phyloP scores from a whole-genome alignment of 30 jellyfish, hydroid and myxozoan species.

The Hydractinia echinata region DNA sequence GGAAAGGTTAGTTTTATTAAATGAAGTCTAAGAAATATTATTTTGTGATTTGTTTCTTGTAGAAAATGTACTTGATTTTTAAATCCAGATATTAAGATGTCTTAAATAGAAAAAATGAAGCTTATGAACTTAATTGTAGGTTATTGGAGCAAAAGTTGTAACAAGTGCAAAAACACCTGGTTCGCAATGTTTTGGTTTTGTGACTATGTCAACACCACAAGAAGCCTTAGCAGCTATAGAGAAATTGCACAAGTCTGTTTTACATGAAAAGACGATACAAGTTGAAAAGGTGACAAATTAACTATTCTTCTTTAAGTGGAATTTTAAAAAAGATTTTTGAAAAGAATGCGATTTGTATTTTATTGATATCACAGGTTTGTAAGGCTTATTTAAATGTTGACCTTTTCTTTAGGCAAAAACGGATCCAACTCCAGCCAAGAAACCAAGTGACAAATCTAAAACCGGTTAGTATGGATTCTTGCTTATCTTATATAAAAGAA shows the following conservation, averaged over 20 bases:
- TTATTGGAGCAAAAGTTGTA: constrained; percentile 96
- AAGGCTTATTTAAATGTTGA: not conserved
- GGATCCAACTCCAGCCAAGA: constrained; percentile 91
- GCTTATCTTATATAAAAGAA: too few relatives aligned
- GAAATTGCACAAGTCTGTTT: constrained; percentile 60
- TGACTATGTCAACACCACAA: constrained; percentile 75
- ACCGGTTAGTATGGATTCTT: constrained; percentile 34
- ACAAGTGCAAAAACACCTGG: constrained; percentile 99
- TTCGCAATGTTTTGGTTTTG: constrained; percentile 93
- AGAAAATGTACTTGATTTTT: not conserved
- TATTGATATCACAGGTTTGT: not conserved
- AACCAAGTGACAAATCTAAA: constrained; percentile 30
- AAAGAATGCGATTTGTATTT: not conserved
- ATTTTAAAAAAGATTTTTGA: not conserved
- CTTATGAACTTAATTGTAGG: constrained; percentile 44
- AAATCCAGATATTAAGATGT: not conserved
- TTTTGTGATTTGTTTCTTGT: not conserved
- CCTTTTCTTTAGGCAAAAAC: constrained; percentile 75
- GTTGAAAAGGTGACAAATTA: constrained; percentile 77
- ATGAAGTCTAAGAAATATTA: not conserved
- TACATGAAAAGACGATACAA: constrained; percentile 65
- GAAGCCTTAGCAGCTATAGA: constrained; percentile 85
- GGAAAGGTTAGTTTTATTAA: constrained; percentile 69
- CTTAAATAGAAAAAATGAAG: not conserved
- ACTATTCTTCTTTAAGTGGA: not conserved